phyloP scores from a whole-genome alignment of 2,888 invertebrate genomes.

The Drosophila incognita region DNA sequence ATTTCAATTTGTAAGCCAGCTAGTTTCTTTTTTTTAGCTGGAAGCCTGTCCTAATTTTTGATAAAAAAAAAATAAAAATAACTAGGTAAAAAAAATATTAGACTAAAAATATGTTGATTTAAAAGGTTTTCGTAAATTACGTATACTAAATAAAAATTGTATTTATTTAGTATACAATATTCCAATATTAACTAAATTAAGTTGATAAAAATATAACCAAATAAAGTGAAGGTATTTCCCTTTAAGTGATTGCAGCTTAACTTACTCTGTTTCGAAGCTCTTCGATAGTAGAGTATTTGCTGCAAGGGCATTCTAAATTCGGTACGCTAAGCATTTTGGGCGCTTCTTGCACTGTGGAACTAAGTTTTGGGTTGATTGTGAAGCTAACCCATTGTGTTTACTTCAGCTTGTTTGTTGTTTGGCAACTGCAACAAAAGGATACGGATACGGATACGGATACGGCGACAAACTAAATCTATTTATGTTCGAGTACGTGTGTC shows the following conservation, averaged over 20 bases:
- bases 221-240: background rate
- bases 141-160: background rate
- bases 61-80: background rate
- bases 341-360: background rate
- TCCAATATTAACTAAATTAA: background rate
- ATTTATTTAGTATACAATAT: background rate
- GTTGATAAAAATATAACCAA: background rate
- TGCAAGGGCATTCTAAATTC: constrained; percentile 32
- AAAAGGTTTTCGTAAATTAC: background rate
- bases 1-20: constrained; percentile 8
- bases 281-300: background rate
- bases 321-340: background rate
- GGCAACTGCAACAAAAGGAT: constrained; percentile 33
- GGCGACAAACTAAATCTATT: constrained; percentile 30
- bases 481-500: constrained; percentile 13
- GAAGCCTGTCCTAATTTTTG: background rate
- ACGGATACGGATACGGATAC: constrained; percentile 24
- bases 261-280: background rate
- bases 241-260: background rate
- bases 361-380: constrained; percentile 4
- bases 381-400: constrained; percentile 15
- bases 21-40: background rate
- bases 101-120: background rate
- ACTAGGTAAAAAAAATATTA: background rate
- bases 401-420: constrained; percentile 9